Evolutionary conservation across 2,888 invertebrate species (phyloP).

Genomic region (Heliconius ethilla): DNA sequence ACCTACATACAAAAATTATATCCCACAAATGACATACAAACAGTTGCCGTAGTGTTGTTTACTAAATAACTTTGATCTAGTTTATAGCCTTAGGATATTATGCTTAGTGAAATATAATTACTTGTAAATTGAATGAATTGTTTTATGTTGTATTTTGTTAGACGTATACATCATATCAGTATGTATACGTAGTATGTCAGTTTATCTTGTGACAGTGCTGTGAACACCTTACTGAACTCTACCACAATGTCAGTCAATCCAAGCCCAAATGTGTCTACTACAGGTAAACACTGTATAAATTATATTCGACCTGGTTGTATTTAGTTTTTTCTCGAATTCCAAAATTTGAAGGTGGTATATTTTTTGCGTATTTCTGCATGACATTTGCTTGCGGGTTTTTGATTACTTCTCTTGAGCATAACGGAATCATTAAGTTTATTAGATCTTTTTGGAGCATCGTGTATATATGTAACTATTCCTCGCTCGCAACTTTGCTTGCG

Average conservation of each 20-base stretch:
- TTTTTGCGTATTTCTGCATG: constrained; percentile 1
- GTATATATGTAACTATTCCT: background rate
- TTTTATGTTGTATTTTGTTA: constrained; percentile 3
- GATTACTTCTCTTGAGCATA: background rate
- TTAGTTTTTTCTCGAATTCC: background rate
- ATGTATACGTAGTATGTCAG: background rate
- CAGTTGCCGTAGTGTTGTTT: constrained; percentile 14
- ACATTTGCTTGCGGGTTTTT: background rate
- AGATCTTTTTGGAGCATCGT: background rate
- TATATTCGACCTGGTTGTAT: background rate
- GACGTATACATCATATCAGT: background rate
- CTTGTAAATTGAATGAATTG: background rate
- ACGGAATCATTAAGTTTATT: background rate
- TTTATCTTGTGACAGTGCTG: constrained; percentile 44
- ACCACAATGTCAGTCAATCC: constrained; percentile 64
- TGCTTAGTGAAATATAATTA: constrained; percentile 15
- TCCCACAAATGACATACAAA: constrained; percentile 32
- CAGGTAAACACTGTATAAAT: constrained; percentile 30
- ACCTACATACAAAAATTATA: constrained; percentile 33
- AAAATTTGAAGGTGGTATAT: background rate
- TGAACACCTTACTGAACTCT: constrained; percentile 46
- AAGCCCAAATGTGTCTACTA: constrained; percentile 57
- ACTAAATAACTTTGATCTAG: constrained; percentile 9
- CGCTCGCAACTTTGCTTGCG: no score
- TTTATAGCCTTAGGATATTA: background rate